These are phyloP conservation scores for Drosophila busckii DNA, from an alignment of 1,140 invertebrate genomes.

Conservation along the genomic window DNA sequence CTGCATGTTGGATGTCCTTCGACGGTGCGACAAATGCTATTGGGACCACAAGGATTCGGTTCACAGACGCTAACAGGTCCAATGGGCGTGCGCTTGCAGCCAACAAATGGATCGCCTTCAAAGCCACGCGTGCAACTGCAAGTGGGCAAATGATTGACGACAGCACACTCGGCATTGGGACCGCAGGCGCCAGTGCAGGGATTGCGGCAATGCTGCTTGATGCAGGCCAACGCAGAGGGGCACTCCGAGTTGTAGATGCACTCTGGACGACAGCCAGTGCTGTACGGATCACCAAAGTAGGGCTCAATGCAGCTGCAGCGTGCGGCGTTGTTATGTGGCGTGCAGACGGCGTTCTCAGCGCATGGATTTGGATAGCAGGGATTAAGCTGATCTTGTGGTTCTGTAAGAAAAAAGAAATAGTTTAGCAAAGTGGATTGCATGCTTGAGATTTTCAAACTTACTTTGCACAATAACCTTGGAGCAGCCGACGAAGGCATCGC, in stretches of 20 bases:
- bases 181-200: conserved; percentile 93
- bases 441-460: conserved; percentile 24
- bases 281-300: conserved; percentile 90
- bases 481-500: conserved; percentile 90
- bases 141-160: conserved; percentile 89
- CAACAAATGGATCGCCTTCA: conserved; percentile 89
- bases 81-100: conserved; percentile 83
- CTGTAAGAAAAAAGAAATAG: conserved; percentile 8
- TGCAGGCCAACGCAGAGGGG: conserved; percentile 87
- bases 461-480: conserved; percentile 80
- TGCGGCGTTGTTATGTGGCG: conserved; percentile 83
- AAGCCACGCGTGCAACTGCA: conserved; percentile 88
- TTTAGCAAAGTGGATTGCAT: neutral
- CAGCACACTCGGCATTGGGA: conserved; percentile 86
- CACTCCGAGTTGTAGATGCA: conserved; percentile 90
- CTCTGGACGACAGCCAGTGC: conserved; percentile 88
- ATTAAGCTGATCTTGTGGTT: conserved; percentile 79
- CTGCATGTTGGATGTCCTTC: conserved; percentile 88
- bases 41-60: conserved; percentile 89
- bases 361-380: conserved; percentile 91
- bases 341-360: conserved; percentile 88
- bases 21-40: conserved; percentile 86
- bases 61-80: conserved; percentile 85
- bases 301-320: conserved; percentile 91
- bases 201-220: conserved; percentile 91